These are phyloP conservation scores for Heteronetta atricapilla DNA, from an alignment of 2,113 vertebrate genomes.

Conservation along the genomic window DNA sequence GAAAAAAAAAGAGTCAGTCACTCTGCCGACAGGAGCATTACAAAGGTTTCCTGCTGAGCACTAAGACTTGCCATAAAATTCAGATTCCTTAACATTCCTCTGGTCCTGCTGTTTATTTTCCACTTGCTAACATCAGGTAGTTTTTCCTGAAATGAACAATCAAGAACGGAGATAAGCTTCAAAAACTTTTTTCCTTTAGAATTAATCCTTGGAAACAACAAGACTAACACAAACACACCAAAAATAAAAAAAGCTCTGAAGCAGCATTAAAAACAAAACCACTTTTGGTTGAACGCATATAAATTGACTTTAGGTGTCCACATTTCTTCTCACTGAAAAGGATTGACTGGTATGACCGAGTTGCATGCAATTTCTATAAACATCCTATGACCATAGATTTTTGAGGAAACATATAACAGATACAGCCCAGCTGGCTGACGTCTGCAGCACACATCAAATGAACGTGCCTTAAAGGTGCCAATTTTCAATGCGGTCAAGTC, in stretches of 20 bases:
- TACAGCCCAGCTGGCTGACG: not conserved
- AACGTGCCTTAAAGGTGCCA: not conserved
- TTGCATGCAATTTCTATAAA: not conserved
- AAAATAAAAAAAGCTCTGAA: not conserved
- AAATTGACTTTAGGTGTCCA: not conserved
- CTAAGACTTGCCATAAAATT: not conserved
- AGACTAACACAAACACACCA: not conserved
- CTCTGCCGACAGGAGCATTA: not conserved
- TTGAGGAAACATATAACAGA: not conserved
- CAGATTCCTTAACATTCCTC: not conserved
- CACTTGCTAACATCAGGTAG: not conserved
- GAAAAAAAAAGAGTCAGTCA: not conserved
- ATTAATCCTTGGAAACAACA: not conserved
- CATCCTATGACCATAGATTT: not conserved
- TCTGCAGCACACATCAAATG: not conserved
- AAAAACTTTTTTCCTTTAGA: not conserved
- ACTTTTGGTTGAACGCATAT: not conserved
- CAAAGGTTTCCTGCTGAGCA: not conserved
- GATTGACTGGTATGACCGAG: not conserved
- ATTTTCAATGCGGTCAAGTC: not conserved
- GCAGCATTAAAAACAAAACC: not conserved
- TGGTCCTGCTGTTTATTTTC: conserved; percentile 9
- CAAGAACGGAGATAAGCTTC: not conserved
- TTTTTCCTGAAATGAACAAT: not conserved
- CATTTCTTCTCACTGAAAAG: not conserved